Base-by-base conservation (phyloP, 2,113 vertebrate species). In the Lichenostomus cassidix region DNA sequence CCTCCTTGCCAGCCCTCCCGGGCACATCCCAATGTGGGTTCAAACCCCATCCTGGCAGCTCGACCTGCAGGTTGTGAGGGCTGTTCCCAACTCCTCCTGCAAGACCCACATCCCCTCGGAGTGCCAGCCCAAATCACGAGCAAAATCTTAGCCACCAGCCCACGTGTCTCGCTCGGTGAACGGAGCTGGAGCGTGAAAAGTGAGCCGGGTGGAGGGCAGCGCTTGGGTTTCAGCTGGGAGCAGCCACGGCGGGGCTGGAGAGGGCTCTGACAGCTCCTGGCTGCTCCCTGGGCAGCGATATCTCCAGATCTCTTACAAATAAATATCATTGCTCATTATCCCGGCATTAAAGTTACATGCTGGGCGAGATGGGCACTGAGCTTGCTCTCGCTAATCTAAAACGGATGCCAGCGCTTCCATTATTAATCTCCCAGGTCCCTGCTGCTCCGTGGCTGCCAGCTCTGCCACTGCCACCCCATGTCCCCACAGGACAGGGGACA, bases 281-380 rank as follows among this genome's bases (percentile, higher is more conserved):
- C 91, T 80, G 89, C 94, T 92, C 93, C 77, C 90, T 0, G 87
- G 74, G 93, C 96, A 79, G 74, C 4, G 90, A 87, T 97, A 96
- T 96, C 97, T 88, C 64, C 89, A 94, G 95, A 96, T 97, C 97
- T 97, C 83, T 96, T 93, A 96, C 95, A 97, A 97, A 96, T 92
- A 95, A 97, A 96, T 97, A 96, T 92, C 92, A 62, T 56, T 85
- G 94, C 91, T 97, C 95, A 86, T 97, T 96, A 96, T 87, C 94
- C 73, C 49, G 7, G 89, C 96, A 95, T 94, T 96, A 94, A 94
- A 92, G 94, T 95, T 94, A 92, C 92, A 96, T 95, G 94, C 92
- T 75, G 92, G 83, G 89, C 2, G 85, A 97, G 92, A 96, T 69
- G 94, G 95, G 93, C 35, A 83, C 90, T 28, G 87, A 95, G 95